Evolutionary conservation across 2,797 vertebrate genomes (phyloP).

Genomic region (Parauchenoglanis ngamensis): DNA sequence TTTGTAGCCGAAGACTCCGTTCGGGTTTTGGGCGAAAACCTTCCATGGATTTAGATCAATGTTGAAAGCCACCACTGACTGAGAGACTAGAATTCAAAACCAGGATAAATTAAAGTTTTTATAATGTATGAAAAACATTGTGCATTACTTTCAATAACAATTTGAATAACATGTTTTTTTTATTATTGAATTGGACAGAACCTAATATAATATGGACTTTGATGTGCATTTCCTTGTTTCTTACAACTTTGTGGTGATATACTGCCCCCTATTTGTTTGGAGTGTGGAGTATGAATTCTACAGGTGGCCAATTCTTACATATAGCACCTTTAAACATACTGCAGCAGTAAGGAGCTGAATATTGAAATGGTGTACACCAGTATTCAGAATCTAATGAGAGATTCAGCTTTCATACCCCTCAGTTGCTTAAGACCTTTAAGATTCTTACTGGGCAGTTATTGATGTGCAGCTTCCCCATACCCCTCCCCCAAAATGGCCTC

Average conservation of each 20-base stretch:
- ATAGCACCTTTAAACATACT: neutral
- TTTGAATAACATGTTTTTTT: neutral
- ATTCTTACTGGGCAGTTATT: neutral
- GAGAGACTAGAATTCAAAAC: slow-evolving; percentile 53
- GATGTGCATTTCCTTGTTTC: too few relatives aligned
- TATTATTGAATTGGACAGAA: neutral
- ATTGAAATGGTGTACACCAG: neutral
- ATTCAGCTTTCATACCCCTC: neutral
- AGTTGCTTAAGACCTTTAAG: neutral
- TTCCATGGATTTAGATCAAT: slow-evolving; percentile 71
- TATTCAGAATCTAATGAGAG: neutral
- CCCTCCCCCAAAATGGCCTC: neutral
- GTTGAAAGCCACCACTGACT: slow-evolving; percentile 63
- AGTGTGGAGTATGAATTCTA: too few relatives aligned
- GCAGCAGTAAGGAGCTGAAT: neutral
- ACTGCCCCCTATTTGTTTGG: too few relatives aligned
- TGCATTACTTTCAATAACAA: neutral
- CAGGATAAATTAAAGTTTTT: neutral
- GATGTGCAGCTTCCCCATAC: neutral
- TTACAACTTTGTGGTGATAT: too few relatives aligned
- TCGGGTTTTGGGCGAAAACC: neutral
- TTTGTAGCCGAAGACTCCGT: slow-evolving; percentile 71
- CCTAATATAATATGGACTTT: neutral
- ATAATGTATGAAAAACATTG: neutral
- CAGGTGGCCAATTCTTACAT: too few relatives aligned